Percentiles rank a stretch among this genome's conserved stretches.
phyloP scores from a whole-genome alignment of 2,113 vertebrate species.

The Caracal caracal region DNA sequence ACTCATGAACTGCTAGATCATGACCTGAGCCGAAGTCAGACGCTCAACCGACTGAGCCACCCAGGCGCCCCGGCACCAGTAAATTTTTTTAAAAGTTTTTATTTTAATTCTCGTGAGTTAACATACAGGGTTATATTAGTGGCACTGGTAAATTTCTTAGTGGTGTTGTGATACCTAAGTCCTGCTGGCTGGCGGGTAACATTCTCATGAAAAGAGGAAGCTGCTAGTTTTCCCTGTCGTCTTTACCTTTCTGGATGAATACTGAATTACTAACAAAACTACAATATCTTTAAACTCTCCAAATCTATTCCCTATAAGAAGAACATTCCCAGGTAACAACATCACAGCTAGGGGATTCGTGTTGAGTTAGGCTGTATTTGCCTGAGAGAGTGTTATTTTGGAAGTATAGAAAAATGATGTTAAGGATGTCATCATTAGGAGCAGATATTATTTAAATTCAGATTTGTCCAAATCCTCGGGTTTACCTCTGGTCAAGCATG shows the following conservation, averaged over 20 bases:
- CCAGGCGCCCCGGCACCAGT: no score
- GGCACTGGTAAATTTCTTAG: background rate
- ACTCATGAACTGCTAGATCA: no score
- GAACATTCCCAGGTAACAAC: background rate
- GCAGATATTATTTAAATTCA: constrained; percentile 40
- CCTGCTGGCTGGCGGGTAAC: background rate
- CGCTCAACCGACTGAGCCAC: no score
- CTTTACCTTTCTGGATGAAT: background rate
- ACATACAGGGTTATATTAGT: background rate
- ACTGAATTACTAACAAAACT: background rate
- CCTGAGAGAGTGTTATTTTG: background rate
- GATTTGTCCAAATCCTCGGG: background rate
- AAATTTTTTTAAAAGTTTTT: background rate
- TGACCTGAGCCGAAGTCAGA: no score
- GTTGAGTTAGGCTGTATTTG: background rate
- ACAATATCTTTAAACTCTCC: background rate
- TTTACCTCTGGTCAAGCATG: background rate
- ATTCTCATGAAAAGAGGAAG: background rate
- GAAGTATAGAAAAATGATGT: background rate
- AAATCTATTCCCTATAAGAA: background rate
- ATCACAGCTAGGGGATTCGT: background rate
- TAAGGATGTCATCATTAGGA: background rate
- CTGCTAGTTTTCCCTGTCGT: background rate
- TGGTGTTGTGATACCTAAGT: background rate
- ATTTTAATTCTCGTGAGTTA: background rate